Conservation (phyloP, 2,888 invertebrate genomes). For the Hanleya hanleyi region DNA sequence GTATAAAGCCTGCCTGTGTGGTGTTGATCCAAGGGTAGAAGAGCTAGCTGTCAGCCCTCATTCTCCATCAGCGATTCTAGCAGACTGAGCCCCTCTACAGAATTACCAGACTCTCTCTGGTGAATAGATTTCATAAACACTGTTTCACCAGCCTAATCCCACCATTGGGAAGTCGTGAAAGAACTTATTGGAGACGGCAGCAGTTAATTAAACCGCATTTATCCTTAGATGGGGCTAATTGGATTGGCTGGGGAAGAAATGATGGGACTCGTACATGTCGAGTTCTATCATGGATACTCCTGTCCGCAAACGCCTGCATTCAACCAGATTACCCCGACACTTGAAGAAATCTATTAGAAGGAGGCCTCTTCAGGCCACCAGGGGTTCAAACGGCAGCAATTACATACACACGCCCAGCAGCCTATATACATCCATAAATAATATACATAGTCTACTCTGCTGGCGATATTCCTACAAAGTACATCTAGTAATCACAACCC, state of each 20-base stretch:
- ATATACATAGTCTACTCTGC: too few relatives aligned
- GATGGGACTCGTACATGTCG: not conserved
- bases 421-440: too few relatives aligned
- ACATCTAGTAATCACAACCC: too few relatives aligned
- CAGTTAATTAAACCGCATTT: conserved; percentile 5
- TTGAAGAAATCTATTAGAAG: conserved; percentile 1
- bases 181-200: not conserved
- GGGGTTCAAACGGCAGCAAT: not conserved
- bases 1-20: too few relatives aligned
- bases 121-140: not conserved
- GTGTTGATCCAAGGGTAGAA: too few relatives aligned
- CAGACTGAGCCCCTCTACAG: too few relatives aligned
- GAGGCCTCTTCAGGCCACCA: not conserved
- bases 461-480: too few relatives aligned
- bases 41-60: too few relatives aligned
- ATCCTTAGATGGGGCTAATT: conserved; percentile 3
- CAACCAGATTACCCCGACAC: not conserved
- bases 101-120: too few relatives aligned
- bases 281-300: not conserved
- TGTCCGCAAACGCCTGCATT: not conserved
- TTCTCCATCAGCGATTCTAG: too few relatives aligned
- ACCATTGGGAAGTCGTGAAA: not conserved
- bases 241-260: not conserved
- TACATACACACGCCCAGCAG: too few relatives aligned
- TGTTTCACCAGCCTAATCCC: not conserved